A percentile compares a stretch with the other conserved stretches of the same genome.
Conservation (phyloP, 2,797 vertebrate species). For the Champsocephalus esox region DNA sequence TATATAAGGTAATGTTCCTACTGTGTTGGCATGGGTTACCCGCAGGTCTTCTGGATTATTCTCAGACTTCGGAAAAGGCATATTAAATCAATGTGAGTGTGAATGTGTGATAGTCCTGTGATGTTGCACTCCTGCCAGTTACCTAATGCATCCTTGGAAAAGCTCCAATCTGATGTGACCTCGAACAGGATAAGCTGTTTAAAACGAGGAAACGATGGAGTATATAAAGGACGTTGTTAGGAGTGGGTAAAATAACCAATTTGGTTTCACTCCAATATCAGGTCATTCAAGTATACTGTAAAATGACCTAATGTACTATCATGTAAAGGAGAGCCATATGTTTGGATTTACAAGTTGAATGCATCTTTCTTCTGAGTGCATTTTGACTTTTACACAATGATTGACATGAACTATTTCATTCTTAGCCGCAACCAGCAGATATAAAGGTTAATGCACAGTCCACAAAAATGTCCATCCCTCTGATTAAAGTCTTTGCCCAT, state of each 20-base stretch:
- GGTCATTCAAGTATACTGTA: neutral
- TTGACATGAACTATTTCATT: neutral
- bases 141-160: neutral
- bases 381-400: neutral
- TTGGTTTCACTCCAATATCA: slow-evolving; percentile 2
- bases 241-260: neutral
- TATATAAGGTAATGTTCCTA: neutral
- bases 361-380: neutral
- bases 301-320: neutral
- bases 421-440: neutral
- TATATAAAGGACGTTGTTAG: neutral
- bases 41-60: neutral
- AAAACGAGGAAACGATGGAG: neutral
- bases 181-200: slow-evolving; percentile 8
- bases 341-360: neutral
- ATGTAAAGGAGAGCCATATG: neutral
- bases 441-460: neutral
- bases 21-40: neutral
- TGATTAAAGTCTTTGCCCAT: neutral
- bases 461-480: neutral
- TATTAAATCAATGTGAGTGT: neutral
- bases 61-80: neutral
- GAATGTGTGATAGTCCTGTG: neutral
- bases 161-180: neutral
- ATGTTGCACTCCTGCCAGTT: neutral